Conservation (phyloP, 2,888 invertebrate genomes). For the Drosophila greeni region DNA sequence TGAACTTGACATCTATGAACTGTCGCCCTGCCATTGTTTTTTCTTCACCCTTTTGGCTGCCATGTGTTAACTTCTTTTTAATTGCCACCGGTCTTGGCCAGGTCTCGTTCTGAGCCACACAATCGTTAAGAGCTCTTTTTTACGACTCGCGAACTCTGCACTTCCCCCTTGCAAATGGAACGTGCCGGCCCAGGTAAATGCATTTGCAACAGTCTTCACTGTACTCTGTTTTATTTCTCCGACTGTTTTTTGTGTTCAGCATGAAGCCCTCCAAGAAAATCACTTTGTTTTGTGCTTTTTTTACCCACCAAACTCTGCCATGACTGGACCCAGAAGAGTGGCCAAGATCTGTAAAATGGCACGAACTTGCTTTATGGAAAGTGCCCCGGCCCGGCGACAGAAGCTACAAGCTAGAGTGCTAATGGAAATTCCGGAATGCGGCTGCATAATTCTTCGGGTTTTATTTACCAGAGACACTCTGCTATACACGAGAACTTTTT, state of each 20-base stretch:
- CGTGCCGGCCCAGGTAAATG: conserved; percentile 21
- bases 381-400: conserved; percentile 14
- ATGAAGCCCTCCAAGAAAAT: conserved; percentile 16
- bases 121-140: conserved; percentile 30
- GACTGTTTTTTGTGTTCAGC: background rate
- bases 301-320: conserved; percentile 14
- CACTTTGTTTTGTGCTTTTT: conserved; percentile 16
- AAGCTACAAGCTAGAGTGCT: conserved; percentile 6
- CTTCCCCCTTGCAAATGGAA: conserved; percentile 17
- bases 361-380: conserved; percentile 25
- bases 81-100: conserved; percentile 46
- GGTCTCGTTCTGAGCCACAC: conserved; percentile 26
- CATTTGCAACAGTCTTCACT: conserved; percentile 19
- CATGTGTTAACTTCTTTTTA: conserved; percentile 70
- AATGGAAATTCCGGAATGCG: conserved; percentile 29
- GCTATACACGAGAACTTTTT: background rate
- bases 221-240: background rate
- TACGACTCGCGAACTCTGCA: conserved; percentile 36
- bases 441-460: conserved; percentile 15
- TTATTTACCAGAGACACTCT: conserved; percentile 4
- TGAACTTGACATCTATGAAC: conserved; percentile 72
- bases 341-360: conserved; percentile 22
- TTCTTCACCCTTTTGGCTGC: conserved; percentile 48
- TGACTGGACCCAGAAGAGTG: conserved; percentile 6
- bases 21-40: conserved; percentile 24